Evolutionary conservation across 2,797 vertebrate genomes (phyloP), one percentile per base, ranked within the genome.

Genomic region (Perodicticus potto): DNA sequence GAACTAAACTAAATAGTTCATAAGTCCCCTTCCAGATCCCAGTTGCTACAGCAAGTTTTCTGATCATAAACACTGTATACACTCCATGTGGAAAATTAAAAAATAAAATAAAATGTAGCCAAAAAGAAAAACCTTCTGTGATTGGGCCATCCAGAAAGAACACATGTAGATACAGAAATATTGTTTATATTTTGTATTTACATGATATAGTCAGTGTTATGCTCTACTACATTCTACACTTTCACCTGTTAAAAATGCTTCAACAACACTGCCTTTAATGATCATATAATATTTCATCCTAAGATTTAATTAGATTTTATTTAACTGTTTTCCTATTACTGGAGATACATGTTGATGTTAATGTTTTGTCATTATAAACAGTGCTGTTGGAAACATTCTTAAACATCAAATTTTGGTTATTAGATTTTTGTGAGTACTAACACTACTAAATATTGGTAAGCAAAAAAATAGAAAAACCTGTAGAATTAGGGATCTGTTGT

Each of bases 281-380:
- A 7, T 37, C 43, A 76, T 32, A 83, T 57, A 83, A 27, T 59
- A 83, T 93, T 80, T 88, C 22, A 80, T 85, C 32, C 63, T 63
- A 91, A 85, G 8, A 37, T 69, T 53, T 74, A 91, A 91, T 69
- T 74, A 55, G 37, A 85, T 93, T 88, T 90, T 55, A 37, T 65
- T 63, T 90, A 57, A 90, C 23, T 19, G 7, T 55, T 80, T n/a
- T 43, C 40, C 57, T 67, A 4, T 34, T 86, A 9, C 22, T 49
- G 16, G 74, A 73, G 9, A 67, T 67, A n/a, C 55, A 29, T 32
- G 22, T 53, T 67, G 43, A 78, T 78, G 67, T 29, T 67, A 93
- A 73, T 34, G 14, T 55, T 78, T 82, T 84, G 4, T 12, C 70
- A 59, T 34, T 67, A 59, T 73, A n/a, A 73, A 83, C 13, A 80